Evolutionary conservation across 2,113 vertebrate species (phyloP), one percentile per base, ranked within the genome.

Genomic region (Manacus vitellinus): DNA sequence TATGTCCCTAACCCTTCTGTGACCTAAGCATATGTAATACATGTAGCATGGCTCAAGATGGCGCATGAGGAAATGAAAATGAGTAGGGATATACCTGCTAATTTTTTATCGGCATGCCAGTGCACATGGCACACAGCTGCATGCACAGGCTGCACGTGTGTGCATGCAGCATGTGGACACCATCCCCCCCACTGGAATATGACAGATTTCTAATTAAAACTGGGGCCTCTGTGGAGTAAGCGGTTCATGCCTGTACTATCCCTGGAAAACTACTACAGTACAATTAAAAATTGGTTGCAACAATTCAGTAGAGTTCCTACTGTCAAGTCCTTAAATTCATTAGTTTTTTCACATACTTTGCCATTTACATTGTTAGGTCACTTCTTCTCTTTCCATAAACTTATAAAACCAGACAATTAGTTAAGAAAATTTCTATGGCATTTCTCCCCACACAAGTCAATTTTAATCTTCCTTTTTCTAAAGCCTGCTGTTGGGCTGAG

Each of bases 351-450:
- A 68, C 68, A 63, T 80, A 63, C 63, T 96, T 93, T 56, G 54
- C 51, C 39, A 37, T 93, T 95, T 74, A 68, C 47, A 41, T 63
- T 93, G 51, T 78, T 94, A 61, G 51, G 88, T 66, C 31, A 12
- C 51, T 79, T 70, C 35, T 76, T 41, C 44, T 90, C 20, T 85
- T 82, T 81, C 79, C 68, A 43, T 80, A 79, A 91, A 41, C 76
- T 82, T 90, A 78, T 5, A 56, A 94, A 92, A 93, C 79, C 82
- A 94, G 81, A 72, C 37, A 88, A 81, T 94, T 94, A 96, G n/a
- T 91, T 94, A 85, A 81, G 92, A 89, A 80, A 93, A 93, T 75
- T 59, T 90, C 66, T 44, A 89, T 23, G 49, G 92, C 46, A 87
- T 92, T 91, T 92, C 52, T 94, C 52, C 18, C 92, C 23, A 4